A percentile compares a stretch with the other conserved stretches of the same genome.
Conservation (phyloP, 2,888 invertebrate species). For the Drosophila kokeensis region DNA sequence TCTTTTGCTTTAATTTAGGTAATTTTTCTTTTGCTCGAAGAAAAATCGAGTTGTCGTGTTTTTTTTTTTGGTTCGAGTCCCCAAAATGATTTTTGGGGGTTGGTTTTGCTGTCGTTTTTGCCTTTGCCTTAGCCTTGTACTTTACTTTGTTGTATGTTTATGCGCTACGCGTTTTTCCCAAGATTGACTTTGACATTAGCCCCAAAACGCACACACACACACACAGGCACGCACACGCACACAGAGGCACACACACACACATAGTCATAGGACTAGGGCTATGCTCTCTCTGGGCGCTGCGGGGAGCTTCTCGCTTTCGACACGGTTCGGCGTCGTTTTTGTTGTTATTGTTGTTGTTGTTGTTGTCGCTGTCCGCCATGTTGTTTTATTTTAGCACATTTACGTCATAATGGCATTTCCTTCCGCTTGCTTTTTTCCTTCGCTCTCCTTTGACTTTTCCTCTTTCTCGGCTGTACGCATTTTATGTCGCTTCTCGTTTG, state of each 20-base stretch:
- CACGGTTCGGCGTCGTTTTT: conserved; percentile 61
- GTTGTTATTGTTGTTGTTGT: conserved; percentile 31
- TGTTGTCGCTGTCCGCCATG: conserved; percentile 74
- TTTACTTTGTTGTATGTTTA: conserved; percentile 74
- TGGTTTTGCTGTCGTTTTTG: conserved; percentile 47
- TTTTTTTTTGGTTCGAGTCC: conserved; percentile 47
- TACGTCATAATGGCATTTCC: conserved; percentile 82
- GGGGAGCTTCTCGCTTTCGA: conserved; percentile 66
- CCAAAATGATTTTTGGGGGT: conserved; percentile 56
- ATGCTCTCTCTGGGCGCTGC: conserved; percentile 50
- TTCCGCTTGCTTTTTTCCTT: conserved; percentile 65
- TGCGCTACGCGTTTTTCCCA: conserved; percentile 80
- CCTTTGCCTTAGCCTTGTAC: conserved; percentile 54
- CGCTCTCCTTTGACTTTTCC: conserved; percentile 65
- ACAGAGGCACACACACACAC: conserved; percentile 11
- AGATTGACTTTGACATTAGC: conserved; percentile 82
- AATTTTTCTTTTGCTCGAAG: conserved; percentile 78
- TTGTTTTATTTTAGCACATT: conserved; percentile 82
- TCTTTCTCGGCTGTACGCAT: conserved; percentile 62
- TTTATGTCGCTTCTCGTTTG: conserved; percentile 54
- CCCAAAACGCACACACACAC: conserved; percentile 59
- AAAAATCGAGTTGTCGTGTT: conserved; percentile 78
- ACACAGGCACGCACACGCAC: conserved; percentile 38
- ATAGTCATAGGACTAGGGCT: conserved; percentile 23
- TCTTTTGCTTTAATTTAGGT: conserved; percentile 81